Evolutionary conservation across 2,113 vertebrate species (phyloP).

Genomic region (Saimiri boliviensis): DNA sequence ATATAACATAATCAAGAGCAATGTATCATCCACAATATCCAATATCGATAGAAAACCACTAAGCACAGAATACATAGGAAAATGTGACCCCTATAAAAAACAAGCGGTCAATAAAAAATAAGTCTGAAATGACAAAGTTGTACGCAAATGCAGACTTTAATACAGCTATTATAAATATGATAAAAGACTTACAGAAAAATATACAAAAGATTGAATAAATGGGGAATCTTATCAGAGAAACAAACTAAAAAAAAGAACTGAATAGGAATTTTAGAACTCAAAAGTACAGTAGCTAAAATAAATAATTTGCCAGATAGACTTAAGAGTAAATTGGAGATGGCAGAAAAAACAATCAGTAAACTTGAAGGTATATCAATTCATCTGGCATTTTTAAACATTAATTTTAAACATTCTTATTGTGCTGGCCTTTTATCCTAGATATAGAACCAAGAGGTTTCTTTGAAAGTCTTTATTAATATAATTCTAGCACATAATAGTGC

Average conservation of each 20-base stretch:
- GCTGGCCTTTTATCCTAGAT: conserved; percentile 14
- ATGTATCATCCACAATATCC: neutral
- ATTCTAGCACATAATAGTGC: neutral
- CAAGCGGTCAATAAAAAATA: neutral
- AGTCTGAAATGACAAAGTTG: neutral
- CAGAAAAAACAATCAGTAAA: neutral
- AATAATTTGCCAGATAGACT: neutral
- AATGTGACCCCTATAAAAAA: neutral
- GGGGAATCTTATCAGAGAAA: neutral
- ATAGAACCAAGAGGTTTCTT: neutral
- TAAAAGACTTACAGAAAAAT: neutral
- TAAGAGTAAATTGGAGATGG: neutral
- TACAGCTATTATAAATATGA: neutral
- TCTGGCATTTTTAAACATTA: neutral
- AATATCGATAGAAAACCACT: neutral
- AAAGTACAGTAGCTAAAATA: neutral
- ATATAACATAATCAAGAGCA: neutral
- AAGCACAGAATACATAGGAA: neutral
- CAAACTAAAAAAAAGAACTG: neutral
- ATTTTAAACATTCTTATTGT: neutral
- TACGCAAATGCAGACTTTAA: neutral
- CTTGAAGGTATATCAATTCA: neutral
- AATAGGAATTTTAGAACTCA: neutral
- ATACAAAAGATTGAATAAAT: neutral
- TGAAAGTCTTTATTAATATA: conserved; percentile 11